Percentiles rank a stretch among this genome's conserved stretches.
These are phyloP conservation scores for Oreochromis spilurus DNA, from an alignment of 2,113 vertebrate genomes.

Conservation along the genomic window DNA sequence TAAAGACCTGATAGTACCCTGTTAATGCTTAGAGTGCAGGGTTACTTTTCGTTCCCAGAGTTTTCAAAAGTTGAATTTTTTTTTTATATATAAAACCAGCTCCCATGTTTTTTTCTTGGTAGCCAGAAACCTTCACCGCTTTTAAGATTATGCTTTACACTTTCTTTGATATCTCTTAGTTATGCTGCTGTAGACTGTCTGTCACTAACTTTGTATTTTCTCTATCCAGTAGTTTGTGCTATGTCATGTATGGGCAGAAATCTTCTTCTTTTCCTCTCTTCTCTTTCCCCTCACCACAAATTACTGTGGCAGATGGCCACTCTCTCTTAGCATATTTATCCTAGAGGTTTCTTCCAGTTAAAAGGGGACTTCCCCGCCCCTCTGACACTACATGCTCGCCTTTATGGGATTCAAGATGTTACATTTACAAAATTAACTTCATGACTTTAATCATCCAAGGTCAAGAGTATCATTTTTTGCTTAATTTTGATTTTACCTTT, in stretches of 20 bases:
- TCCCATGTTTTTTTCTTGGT: background rate
- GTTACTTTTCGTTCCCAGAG: background rate
- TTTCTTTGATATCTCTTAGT: background rate
- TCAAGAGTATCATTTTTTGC: background rate
- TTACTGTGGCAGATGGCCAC: background rate
- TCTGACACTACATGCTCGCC: background rate
- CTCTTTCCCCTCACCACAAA: background rate
- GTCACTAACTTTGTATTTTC: background rate
- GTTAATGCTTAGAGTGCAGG: background rate
- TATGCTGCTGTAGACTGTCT: background rate
- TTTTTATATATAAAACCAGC: background rate
- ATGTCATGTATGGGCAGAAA: background rate
- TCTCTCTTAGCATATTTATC: background rate
- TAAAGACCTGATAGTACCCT: background rate
- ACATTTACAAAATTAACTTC: background rate
- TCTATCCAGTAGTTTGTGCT: background rate
- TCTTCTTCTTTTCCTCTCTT: background rate
- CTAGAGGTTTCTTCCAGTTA: background rate
- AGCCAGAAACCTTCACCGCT: background rate
- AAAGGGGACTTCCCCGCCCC: background rate
- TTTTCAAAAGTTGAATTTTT: background rate
- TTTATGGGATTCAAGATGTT: background rate
- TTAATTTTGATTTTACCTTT: background rate
- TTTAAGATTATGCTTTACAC: background rate
- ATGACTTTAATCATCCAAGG: background rate